Base-by-base conservation (phyloP, 2,797 vertebrate genomes). In the Ara ararauna region DNA sequence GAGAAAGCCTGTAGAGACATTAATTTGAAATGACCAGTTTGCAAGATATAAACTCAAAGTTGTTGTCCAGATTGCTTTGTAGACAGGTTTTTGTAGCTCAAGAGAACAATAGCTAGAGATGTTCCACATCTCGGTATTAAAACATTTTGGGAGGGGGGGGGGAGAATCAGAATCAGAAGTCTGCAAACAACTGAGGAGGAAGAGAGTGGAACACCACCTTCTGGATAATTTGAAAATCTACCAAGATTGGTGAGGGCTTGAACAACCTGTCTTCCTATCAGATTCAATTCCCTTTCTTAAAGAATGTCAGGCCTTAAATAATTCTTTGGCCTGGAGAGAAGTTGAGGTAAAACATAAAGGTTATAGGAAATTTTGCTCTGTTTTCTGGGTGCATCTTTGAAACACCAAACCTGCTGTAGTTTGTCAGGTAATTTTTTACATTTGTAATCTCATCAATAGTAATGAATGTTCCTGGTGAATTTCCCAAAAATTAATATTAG, bases 201-300 rank as follows among this genome's bases (percentile, higher is more conserved):
- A 2, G 9, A 44, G 22, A 40, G 17, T 26, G 7, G 23, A 87
- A 56, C 42, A 77, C 2, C 26, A 56, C 5, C 3, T 82, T 77
- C 30, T 51, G 20, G 34, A 26, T 4, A 60, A 3, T 65, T 21
- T 36, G 45, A 16, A 53, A 85, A 65, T 65, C 26, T 66, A 42
- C 15, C 19, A 20, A 45, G 8, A 30, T 23, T 67, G 10, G 11
- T 24, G 13, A 66, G 50, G 3, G 7, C 48, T 67, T 50, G 8
- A 76, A 75, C 6, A 66, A 26, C 20, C 1, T 1, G 0, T 11
- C 4, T 44, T 79, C 16, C 18, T 30, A 6, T 32, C 74, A 45
- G 34, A 74, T 62, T 72, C 2, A 7, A 6, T 44, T 85, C 32
- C 3, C 22, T 85, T 74, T 85, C 38, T 44, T 61, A 61, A 26